Conservation (phyloP, 1,140 invertebrate species). For the Coenobita brevimanus region DNA sequence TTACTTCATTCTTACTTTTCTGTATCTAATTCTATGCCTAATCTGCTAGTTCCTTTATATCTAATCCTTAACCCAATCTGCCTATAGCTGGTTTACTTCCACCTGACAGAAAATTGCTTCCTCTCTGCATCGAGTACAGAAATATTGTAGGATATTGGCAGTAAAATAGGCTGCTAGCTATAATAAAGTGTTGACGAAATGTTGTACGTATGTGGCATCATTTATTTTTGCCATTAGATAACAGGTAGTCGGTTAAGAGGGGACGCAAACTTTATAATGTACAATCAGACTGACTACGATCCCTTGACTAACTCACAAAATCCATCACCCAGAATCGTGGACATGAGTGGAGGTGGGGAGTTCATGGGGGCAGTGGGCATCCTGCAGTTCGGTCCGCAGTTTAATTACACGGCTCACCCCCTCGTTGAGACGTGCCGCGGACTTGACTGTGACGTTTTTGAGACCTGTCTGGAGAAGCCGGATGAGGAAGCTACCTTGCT, state of each 20-base stretch:
- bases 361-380: slow-evolving; percentile 44
- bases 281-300: neutral
- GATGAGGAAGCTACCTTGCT: slow-evolving; percentile 15
- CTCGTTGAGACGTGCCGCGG: slow-evolving; percentile 12
- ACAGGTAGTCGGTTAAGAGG: too few species aligned
- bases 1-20: too few species aligned
- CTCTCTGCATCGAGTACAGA: neutral
- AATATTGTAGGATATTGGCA: neutral
- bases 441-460: slow-evolving; percentile 22
- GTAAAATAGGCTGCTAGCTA: neutral
- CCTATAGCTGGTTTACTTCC: too few species aligned
- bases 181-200: neutral
- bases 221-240: too few species aligned
- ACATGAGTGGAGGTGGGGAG: neutral
- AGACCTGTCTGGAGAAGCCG: slow-evolving; percentile 16
- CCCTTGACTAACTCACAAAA: neutral
- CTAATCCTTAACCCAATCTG: too few species aligned
- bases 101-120: too few species aligned
- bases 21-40: too few species aligned
- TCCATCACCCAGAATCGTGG: slow-evolving; percentile 14
- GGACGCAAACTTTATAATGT: too few species aligned
- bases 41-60: too few species aligned
- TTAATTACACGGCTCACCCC: slow-evolving; percentile 21
- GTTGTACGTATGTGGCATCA: neutral
- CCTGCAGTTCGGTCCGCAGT: slow-evolving; percentile 27